Evolutionary conservation across 2,113 vertebrate genomes (phyloP), one percentile per base, ranked within the genome.

Genomic region (Corydoras maculifer): DNA sequence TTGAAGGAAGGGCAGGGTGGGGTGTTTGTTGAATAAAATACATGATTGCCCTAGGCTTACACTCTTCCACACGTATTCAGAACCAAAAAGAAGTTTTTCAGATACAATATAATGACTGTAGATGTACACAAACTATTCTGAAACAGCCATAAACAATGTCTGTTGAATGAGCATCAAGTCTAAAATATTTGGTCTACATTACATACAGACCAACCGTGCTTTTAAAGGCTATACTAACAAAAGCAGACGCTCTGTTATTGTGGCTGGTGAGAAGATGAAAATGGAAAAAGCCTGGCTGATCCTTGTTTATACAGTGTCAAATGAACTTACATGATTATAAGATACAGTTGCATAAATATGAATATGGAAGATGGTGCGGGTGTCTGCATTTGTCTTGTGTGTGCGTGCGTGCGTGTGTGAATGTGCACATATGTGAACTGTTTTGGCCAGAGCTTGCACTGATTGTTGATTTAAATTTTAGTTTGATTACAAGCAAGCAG

Each of bases 391-490:
- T 63, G 32, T 53, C n/a, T 18, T 60, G 18, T 60, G 18, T 60
- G 18, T 60, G 9, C 11, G 25, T 61, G 25, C 13, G 25, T 61
- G 13, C 62, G 49, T 70, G 10, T 18, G 4, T 14, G 5, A 31
- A 3, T 18, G 4, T 14, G 5, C 31, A 3, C 18, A 10, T 12
- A 61, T 55, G 51, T 25, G 35, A 25, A 6, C 10, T n/a, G 48
- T 61, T 51, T 60, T 70, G 68, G 68, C 68, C 9, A 55, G 29
- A n/a, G 58, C 13, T 31, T 18, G 30, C 15, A 51, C 29, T 61
- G 53, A 71, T 51, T 68, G 64, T 62, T 72, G 69, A 76, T 63
- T 68, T 66, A 76, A 53, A 70, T 65, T 10, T 57, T 62, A 30
- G 48, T 31, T 50, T 71, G 32, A 11, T 48, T 51, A 66, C 31